Conservation (phyloP, 2,888 invertebrate species). For the Rotaria sp. region DNA sequence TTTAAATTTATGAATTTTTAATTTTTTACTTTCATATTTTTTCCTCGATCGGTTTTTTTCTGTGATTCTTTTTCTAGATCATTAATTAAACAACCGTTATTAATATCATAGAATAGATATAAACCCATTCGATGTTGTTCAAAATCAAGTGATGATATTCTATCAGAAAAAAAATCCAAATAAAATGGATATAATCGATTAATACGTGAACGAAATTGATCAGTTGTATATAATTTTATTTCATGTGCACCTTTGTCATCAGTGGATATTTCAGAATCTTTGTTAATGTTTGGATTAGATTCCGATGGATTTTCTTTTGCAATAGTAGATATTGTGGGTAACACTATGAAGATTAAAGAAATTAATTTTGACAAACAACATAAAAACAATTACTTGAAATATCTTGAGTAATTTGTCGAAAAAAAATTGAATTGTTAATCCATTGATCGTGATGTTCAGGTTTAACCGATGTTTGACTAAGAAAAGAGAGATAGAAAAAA, state of each 20-base stretch:
- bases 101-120: constrained; percentile 3
- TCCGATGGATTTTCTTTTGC: not conserved
- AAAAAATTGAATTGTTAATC: not conserved
- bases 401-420: not conserved
- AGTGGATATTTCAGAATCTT: not conserved
- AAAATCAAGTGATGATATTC: constrained; percentile 2
- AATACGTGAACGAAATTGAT: constrained; percentile 6
- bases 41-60: not conserved
- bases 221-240: not conserved
- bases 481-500: not conserved
- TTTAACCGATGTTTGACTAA: not conserved
- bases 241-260: not conserved
- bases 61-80: not conserved
- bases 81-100: not conserved
- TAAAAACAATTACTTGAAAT: not conserved
- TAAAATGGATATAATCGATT: not conserved
- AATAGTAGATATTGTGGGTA: not conserved
- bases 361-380: not conserved
- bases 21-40: constrained; percentile 2
- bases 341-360: not conserved
- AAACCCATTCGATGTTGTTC: constrained; percentile 23
- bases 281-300: not conserved
- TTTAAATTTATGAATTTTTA: not conserved
- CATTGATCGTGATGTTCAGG: not conserved
- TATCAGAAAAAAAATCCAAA: not conserved